A percentile compares a stretch with the other conserved stretches of the same genome.
Evolutionary conservation across 35 echinoderm and acorn worm genomes (phyloP).

Genomic region (Heliocidaris erythrogramma): DNA sequence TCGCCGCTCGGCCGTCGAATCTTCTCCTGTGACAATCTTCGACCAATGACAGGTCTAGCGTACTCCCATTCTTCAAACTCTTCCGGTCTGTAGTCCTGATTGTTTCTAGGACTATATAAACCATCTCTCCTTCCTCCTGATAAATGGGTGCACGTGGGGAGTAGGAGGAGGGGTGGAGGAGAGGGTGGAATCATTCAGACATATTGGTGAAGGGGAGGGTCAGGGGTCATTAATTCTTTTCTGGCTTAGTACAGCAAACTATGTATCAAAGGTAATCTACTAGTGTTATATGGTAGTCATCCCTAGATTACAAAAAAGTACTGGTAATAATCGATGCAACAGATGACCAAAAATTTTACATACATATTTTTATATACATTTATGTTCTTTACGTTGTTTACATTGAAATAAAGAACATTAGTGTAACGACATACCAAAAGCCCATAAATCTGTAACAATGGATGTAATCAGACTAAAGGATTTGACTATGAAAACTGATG

Average conservation of each 20-base stretch:
- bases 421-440: no score
- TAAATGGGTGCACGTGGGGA: neutral
- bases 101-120: constrained; percentile 27
- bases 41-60: constrained; percentile 3
- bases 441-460: no score
- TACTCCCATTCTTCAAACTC: constrained; percentile 22
- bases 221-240: neutral
- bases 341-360: no score
- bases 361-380: no score
- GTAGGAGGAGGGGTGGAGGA: neutral
- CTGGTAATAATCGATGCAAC: no score
- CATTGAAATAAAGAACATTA: no score
- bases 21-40: constrained; percentile 36
- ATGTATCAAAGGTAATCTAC: neutral
- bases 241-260: neutral
- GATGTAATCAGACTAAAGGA: no score
- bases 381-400: no score
- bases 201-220: neutral
- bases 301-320: no score
- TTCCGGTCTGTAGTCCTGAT: constrained; percentile 31
- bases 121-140: constrained; percentile 39
- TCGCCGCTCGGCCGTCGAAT: constrained; percentile 35
- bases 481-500: no score
- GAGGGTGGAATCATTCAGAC: neutral
- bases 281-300: neutral